phyloP scores from a whole-genome alignment of 2,797 vertebrate species.

The Manis crassicaudata region DNA sequence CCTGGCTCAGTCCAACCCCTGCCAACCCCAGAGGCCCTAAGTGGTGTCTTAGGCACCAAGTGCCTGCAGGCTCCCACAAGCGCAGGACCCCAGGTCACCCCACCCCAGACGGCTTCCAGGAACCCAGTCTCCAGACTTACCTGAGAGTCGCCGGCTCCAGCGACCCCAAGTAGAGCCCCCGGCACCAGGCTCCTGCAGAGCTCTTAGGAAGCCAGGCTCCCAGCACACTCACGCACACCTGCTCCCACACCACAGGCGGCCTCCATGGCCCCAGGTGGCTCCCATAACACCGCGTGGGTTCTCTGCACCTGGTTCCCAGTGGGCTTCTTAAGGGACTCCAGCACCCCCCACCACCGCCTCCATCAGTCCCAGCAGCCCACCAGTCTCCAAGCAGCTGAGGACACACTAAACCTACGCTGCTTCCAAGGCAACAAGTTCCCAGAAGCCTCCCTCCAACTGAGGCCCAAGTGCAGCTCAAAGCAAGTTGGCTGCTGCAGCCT shows the following conservation, averaged over 20 bases:
- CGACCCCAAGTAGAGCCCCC: neutral
- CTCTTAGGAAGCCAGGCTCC: neutral
- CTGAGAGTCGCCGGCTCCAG: neutral
- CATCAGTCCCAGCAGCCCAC: no score
- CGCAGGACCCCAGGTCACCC: neutral
- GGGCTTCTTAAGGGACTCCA: no score
- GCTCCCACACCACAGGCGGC: neutral
- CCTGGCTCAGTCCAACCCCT: neutral
- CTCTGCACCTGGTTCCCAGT: no score
- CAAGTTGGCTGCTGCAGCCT: neutral
- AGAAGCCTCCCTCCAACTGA: rapidly evolving
- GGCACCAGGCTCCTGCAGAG: neutral
- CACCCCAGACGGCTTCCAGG: rapidly evolving
- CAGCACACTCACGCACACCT: no score
- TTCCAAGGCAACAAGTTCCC: neutral
- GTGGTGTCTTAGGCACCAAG: neutral
- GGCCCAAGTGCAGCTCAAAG: no score
- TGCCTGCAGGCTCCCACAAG: neutral
- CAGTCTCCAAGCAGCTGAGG: neutral
- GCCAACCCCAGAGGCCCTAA: neutral
- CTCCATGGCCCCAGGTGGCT: no score
- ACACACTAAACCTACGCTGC: neutral
- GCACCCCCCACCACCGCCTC: no score
- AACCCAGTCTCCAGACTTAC: neutral
- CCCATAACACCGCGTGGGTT: neutral